Base-by-base conservation (phyloP, 2,113 vertebrate genomes). In the Ctenodactylus gundi region DNA sequence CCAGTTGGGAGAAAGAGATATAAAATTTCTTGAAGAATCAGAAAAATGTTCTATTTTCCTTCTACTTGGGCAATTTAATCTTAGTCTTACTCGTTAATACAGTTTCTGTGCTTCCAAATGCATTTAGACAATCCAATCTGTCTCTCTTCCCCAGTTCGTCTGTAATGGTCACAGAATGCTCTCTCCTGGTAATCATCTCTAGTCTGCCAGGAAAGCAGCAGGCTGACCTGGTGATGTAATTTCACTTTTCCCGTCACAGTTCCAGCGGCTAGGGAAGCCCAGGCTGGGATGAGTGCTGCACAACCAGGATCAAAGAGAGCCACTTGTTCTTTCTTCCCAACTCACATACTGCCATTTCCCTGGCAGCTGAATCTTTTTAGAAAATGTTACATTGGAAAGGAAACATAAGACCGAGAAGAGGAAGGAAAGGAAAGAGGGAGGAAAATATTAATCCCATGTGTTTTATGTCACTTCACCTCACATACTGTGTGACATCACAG, bases 211-310 rank as follows among this genome's bases (percentile, higher is more conserved):
- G 84, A 73, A 77, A 85, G 62, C 77, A 93, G 88, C 94, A 94
- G 94, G 91, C 72, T 93, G 94, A 89, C 93, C 97, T 85, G 94
- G 90, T 93, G 91, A 88, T 62, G 15, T 83, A 84, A 92, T 41
- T 8, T 84, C 91, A 81, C 96, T 96, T 97, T 94, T 78, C 70
- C 92, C 78, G 55, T 57, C 6, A 29, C 20, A 75, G 97, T 75
- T 97, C 97, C 97, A 94, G 94, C 95, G 97, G 96, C 86, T 96
- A 92, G 92, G 70, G 36, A 80, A 97, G 97, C 90, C 97, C 95
- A 81, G 44, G 0, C 64, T 90, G 96, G 96, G 96, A 94, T 78
- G 64, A 55, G 8, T 31, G 64, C 73, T 18, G 68, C 64, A 87
- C 85, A 90, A 84, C 81, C 49, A 72, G 93, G 90, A 75, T 90